Base-by-base conservation (phyloP, 2,888 invertebrate genomes). In the Spisula solida region DNA sequence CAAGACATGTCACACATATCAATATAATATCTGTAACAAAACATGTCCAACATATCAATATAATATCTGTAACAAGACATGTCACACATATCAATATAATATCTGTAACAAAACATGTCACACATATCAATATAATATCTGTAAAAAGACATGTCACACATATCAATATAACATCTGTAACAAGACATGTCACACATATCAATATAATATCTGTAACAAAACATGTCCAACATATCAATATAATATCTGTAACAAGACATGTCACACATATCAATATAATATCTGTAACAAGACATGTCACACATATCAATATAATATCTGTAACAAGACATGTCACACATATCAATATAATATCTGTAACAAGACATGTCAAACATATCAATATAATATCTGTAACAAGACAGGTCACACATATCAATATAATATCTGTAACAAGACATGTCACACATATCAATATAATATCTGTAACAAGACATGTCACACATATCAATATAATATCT, bases 141-240 rank as follows among this genome's bases (percentile, higher is more conserved):
- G 79, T 70, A 80, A 34, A 16, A 55, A 51, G 14, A 81, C 55
- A 66, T 25, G 60, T 51, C 51, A 5, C 1, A 51, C 41, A 41
- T 41, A n/a, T n/a, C n/a, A n/a, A n/a, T n/a, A n/a, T n/a, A n/a
- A n/a, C 78, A 41, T 81, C 80, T 56, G 79, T 70, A 80, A 34
- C 29, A 55, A 51, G 14, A 81, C 55, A 66, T 25, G 60, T 51
- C 51, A 5, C 1, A 51, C 41, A 41, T 41, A n/a, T n/a, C n/a
- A n/a, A n/a, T n/a, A n/a, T n/a, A n/a, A n/a, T n/a, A n/a, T n/a
- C 80, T 56, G 79, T 70, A 80, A 34, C 29, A 55, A 51, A 18
- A 81, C 55, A 66, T 25, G 60, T 51, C 51, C 12, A 16, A 51
- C 41, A 41, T 41, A n/a, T n/a, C n/a, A n/a, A n/a, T n/a, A n/a